phyloP scores from a whole-genome alignment of 2,888 invertebrate genomes.

The Cyclophora punctaria region DNA sequence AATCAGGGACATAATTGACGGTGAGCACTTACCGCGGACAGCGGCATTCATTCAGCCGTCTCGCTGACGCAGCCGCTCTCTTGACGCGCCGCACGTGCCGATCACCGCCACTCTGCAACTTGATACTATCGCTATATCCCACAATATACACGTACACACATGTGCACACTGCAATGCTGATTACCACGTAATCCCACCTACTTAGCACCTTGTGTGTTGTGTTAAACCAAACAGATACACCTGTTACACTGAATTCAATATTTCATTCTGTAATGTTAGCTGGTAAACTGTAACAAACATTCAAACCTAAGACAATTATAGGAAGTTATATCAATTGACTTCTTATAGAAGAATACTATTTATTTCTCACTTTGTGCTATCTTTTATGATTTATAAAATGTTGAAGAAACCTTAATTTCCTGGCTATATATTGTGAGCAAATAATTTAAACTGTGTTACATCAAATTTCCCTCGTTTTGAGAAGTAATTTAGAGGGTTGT shows the following conservation, averaged over 20 bases:
- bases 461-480: slow-evolving; percentile 51
- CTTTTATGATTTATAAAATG: no score
- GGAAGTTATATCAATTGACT: no score
- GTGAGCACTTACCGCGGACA: slow-evolving; percentile 44
- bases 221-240: no score
- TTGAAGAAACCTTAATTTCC: no score
- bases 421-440: background rate
- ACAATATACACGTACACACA: background rate
- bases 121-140: slow-evolving; percentile 46
- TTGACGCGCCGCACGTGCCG: slow-evolving; percentile 65
- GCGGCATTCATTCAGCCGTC: slow-evolving; percentile 36
- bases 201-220: no score
- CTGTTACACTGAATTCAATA: no score
- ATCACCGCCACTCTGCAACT: slow-evolving; percentile 51
- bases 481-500: slow-evolving; percentile 39
- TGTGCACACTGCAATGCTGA: background rate
- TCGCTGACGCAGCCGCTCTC: slow-evolving; percentile 53
- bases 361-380: no score
- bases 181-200: no score
- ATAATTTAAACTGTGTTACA: slow-evolving; percentile 50
- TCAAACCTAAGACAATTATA: no score
- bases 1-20: slow-evolving; percentile 55
- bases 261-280: no score
- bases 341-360: no score
- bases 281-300: no score